Base-by-base conservation (phyloP, 2,888 invertebrate genomes). In the Eupithecia dodoneata region DNA sequence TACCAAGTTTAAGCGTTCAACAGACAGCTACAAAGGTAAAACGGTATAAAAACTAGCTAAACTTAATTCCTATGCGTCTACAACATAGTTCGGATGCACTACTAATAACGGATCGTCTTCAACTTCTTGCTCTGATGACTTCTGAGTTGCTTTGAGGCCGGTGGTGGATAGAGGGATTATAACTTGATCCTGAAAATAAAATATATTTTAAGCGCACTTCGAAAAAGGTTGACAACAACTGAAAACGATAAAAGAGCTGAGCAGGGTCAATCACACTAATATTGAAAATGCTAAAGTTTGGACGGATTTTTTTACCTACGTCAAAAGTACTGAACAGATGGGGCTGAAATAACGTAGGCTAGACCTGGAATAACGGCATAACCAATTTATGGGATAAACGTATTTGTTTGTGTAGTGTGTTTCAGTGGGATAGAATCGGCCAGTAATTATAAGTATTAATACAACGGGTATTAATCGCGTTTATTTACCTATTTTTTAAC, bases 31-130 rank as follows among this genome's bases (percentile, higher is more conserved):
- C 59, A 1, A 13, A 70, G 45, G 3, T 45, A 49, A 47, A 70
- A 70, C 30, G 2, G 44, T 69, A 47, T 18, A 4, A 18, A 66
- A 69, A 9, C 69, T 70, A 70, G 12, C 4, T 10, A 0, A 70
- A n/a, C 9, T 0, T 2, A 12, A 12, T 2, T 30, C 4, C 18
- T 77, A 76, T 49, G 94, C 90, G 82, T 98, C 98, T 70, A 98
- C 96, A 71, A 98, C 96, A 90, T 99, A 99, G 94, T 99, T 99
- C 0, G 99, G 99, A 96, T 99, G 99, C 0, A 99, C 99, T 18
- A 99, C 98, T 6, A 99, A 92, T 66, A 98, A 90, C 0, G 99
- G 98, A 92, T 99, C 98, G 52, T 97, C 97, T 77, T 97, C 97
- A 0, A 96, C 95, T 79, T 96, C 96, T 77, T 96, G 96, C 0